Conservation (phyloP, 2,797 vertebrate species). For the Uromys caudimaculatus region DNA sequence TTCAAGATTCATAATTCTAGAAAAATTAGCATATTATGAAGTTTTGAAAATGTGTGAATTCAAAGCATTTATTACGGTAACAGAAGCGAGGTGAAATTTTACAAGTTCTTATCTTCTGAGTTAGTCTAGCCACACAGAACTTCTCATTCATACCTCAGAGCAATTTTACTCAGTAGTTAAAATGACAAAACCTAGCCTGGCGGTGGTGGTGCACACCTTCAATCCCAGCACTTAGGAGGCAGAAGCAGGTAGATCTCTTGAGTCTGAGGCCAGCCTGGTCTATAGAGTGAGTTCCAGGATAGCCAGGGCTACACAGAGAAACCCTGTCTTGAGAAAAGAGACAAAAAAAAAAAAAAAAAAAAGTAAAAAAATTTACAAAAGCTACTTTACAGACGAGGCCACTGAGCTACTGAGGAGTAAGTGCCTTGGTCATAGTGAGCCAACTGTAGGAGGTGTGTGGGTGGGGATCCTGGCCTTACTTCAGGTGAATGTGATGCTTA, state of each 20-base stretch:
- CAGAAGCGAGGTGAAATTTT: constrained; percentile 18
- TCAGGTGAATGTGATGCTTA: not conserved
- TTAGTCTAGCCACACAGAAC: not conserved
- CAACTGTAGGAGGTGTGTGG: not conserved
- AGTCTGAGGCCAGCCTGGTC: not conserved
- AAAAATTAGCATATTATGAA: not conserved
- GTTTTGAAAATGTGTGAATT: constrained; percentile 27
- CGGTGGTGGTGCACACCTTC: not conserved
- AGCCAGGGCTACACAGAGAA: not conserved
- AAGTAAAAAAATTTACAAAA: constrained; percentile 8
- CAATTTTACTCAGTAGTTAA: constrained; percentile 18
- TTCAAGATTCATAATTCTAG: constrained; percentile 36
- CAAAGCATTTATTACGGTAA: constrained; percentile 20
- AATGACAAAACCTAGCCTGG: not conserved
- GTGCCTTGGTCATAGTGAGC: not conserved
- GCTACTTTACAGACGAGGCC: not conserved
- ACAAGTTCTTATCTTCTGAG: not conserved
- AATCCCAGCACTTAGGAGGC: not conserved
- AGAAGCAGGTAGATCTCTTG: not conserved
- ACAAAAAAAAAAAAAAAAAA: too few relatives aligned
- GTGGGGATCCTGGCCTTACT: not conserved
- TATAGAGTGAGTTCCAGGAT: not conserved
- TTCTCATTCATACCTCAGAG: constrained; percentile 1
- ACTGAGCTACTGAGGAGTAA: not conserved
- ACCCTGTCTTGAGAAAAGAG: not conserved